Evolutionary conservation across 2,888 invertebrate genomes (phyloP).

Genomic region (Micoletzkya japonica): DNA sequence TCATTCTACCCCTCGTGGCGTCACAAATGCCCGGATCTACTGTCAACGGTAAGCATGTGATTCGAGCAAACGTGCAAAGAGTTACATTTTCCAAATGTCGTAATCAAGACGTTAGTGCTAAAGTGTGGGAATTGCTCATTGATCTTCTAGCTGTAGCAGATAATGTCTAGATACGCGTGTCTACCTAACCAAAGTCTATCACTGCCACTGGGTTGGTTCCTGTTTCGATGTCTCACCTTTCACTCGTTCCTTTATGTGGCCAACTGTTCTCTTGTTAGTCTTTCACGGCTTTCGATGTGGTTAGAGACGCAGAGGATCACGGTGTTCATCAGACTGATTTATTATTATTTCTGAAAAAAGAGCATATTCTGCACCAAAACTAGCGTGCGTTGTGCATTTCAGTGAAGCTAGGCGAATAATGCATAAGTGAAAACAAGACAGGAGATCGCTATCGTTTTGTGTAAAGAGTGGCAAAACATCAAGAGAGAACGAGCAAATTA

Average conservation of each 20-base stretch:
- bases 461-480: too few species aligned
- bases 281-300: too few species aligned
- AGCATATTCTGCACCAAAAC: too few species aligned
- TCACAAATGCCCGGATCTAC: constrained; percentile 14
- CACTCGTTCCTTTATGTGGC: too few species aligned
- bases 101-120: too few species aligned
- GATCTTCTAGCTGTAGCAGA: neutral
- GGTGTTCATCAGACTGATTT: too few species aligned
- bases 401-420: too few species aligned
- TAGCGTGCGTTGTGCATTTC: neutral
- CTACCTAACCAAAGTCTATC: neutral
- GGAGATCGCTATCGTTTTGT: neutral
- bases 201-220: too few species aligned
- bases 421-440: neutral
- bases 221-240: neutral
- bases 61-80: neutral
- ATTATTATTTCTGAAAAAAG: too few species aligned
- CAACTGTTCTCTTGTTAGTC: too few species aligned
- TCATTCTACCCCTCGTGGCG: constrained; percentile 3
- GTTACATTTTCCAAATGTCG: neutral
- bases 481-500: too few species aligned
- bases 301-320: too few species aligned
- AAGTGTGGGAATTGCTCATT: neutral
- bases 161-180: neutral
- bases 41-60: constrained; percentile 13